Percentiles rank a stretch among this genome's conserved stretches.
Conservation (phyloP, 2,797 vertebrate species). For the Silurus aristotelis region DNA sequence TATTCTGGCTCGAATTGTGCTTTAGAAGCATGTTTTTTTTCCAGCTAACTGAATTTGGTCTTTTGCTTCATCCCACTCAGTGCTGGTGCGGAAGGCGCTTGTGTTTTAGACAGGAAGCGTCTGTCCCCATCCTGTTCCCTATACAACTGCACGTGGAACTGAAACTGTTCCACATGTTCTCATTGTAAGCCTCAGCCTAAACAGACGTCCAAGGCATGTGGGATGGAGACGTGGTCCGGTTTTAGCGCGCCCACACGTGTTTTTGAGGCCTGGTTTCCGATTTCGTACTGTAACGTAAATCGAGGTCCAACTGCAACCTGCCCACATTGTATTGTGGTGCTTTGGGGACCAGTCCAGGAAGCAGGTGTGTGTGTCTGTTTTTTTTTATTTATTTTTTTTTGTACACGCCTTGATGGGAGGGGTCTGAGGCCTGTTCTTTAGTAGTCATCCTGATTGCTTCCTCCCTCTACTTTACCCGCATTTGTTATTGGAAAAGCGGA, state of each 20-base stretch:
- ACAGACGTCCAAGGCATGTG: constrained; percentile 4
- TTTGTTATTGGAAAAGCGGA: constrained; percentile 51
- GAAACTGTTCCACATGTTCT: constrained; percentile 37
- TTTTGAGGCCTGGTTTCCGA: constrained; percentile 36
- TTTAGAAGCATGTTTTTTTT: background rate
- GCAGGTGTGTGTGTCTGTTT: constrained; percentile 48
- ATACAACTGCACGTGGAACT: constrained; percentile 23
- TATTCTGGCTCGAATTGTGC: constrained; percentile 7
- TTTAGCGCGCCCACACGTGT: constrained; percentile 1
- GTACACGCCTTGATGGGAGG: constrained; percentile 5
- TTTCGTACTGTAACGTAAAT: constrained; percentile 44
- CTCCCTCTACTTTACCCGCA: constrained; percentile 1
- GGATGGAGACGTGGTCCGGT: background rate
- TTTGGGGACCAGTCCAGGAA: constrained; percentile 46
- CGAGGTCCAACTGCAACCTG: constrained; percentile 21
- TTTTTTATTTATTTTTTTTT: constrained; percentile 22
- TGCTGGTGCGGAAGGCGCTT: background rate
- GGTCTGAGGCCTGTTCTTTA: background rate
- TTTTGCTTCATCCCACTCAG: constrained; percentile 3
- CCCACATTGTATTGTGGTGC: constrained; percentile 51
- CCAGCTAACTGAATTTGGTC: constrained; percentile 10
- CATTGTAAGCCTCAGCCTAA: background rate
- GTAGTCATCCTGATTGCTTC: background rate
- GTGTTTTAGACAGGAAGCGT: constrained; percentile 23
- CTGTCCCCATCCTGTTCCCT: constrained; percentile 39